Percentiles rank a stretch among this genome's conserved stretches.
These are phyloP conservation scores for Crematogaster levior DNA, from an alignment of 2,888 invertebrate species.

Conservation along the genomic window DNA sequence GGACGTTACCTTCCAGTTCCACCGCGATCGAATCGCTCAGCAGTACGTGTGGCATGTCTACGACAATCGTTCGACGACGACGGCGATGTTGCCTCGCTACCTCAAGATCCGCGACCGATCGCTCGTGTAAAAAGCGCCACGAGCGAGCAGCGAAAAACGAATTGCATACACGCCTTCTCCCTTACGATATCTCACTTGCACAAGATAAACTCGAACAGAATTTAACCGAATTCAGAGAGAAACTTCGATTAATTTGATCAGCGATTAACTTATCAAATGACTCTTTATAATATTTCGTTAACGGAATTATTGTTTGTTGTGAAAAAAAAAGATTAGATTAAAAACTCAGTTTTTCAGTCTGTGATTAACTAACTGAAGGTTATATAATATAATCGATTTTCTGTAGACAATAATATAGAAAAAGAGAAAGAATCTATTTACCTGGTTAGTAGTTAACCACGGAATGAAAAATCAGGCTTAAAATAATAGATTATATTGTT, in stretches of 20 bases:
- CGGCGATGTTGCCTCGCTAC: neutral
- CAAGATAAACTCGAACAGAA: neutral
- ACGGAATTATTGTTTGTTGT: neutral
- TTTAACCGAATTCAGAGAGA: neutral
- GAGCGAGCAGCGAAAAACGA: neutral
- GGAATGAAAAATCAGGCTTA: too few species aligned
- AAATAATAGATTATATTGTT: neutral
- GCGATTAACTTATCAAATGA: neutral
- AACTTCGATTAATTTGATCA: neutral
- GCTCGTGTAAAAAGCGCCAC: conserved; percentile 31
- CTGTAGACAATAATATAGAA: too few species aligned
- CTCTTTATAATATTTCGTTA: neutral
- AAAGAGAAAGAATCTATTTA: too few species aligned
- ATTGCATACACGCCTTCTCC: neutral
- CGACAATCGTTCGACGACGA: neutral
- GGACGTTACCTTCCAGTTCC: conserved; percentile 73
- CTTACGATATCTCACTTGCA: neutral
- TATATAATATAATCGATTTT: too few species aligned
- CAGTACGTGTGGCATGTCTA: conserved; percentile 80
- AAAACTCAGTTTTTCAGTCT: too few species aligned
- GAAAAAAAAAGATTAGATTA: neutral
- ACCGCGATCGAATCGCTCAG: conserved; percentile 77
- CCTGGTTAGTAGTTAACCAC: too few species aligned
- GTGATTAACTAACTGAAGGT: too few species aligned
- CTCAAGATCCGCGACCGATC: neutral